Conservation (phyloP, 2,888 invertebrate genomes). For the Tiliacea aurago region DNA sequence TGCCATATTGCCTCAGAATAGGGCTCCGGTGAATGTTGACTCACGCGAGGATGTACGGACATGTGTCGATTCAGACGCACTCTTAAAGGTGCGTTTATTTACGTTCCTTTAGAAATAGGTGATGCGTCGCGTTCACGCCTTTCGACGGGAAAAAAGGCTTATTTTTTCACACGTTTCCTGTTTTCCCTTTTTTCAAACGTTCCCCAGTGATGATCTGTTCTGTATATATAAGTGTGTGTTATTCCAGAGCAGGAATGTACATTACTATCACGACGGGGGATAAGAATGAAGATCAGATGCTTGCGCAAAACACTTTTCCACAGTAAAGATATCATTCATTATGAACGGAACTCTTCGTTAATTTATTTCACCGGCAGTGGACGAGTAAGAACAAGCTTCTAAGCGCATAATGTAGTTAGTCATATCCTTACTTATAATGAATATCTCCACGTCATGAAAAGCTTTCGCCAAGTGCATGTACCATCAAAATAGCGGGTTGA, state of each 20-base stretch:
- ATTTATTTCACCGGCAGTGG: conserved; percentile 7
- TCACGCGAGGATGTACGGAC: conserved; percentile 67
- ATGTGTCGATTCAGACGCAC: conserved; percentile 87
- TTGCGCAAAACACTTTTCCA: conserved; percentile 19
- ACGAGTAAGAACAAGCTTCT: conserved; percentile 5
- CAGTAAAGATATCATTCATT: conserved; percentile 11
- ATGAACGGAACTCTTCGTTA: conserved; percentile 4
- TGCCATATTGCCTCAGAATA: conserved; percentile 62
- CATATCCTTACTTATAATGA: conserved; percentile 35
- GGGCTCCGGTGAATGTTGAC: conserved; percentile 71
- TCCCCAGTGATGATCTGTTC: conserved; percentile 63
- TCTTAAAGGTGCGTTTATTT: conserved; percentile 86
- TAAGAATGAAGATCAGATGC: conserved; percentile 19
- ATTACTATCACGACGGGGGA: conserved; percentile 15
- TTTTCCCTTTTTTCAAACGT: conserved; percentile 67
- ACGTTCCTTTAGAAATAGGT: conserved; percentile 86
- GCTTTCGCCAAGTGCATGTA: conserved; percentile 53
- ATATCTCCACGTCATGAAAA: conserved; percentile 48
- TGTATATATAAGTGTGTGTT: conserved; percentile 48
- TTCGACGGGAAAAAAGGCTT: conserved; percentile 78
- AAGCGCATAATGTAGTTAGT: conserved; percentile 24
- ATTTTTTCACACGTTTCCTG: conserved; percentile 79
- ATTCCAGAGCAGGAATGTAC: conserved; percentile 35
- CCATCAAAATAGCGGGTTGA: conserved; percentile 69
- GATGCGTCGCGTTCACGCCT: conserved; percentile 85